Evolutionary conservation across 2,113 vertebrate species (phyloP).

Genomic region (Nothocercus nigrocapillus): DNA sequence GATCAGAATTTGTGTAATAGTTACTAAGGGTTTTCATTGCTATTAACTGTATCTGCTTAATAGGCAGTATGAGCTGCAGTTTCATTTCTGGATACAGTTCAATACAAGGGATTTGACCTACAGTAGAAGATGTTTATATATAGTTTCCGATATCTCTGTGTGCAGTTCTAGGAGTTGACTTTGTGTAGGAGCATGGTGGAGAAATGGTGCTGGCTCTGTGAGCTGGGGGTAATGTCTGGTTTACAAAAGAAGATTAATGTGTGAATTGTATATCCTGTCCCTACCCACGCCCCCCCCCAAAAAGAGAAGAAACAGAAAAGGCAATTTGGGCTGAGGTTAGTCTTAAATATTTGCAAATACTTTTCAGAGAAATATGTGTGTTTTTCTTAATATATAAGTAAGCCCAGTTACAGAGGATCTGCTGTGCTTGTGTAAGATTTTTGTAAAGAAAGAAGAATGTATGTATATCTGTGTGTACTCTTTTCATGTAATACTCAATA

Average conservation of each 20-base stretch:
- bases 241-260: not conserved
- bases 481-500: not conserved
- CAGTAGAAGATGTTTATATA: not conserved
- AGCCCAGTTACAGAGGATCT: not conserved
- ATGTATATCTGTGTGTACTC: not conserved
- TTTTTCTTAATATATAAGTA: not conserved
- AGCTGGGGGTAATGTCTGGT: not conserved
- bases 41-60: conserved; percentile 19
- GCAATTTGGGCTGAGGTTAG: not conserved
- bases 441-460: not conserved
- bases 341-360: not conserved
- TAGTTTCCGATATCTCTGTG: fast-evolving
- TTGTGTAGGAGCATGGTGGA: not conserved
- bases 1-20: conserved; percentile 51
- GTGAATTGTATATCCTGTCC: not conserved
- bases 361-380: not conserved
- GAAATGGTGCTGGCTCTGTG: not conserved
- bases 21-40: conserved; percentile 38
- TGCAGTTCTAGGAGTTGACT: not conserved
- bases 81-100: not conserved
- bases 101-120: not conserved
- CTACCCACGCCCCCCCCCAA: not conserved
- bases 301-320: not conserved
- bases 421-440: not conserved
- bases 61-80: not conserved